These are phyloP conservation scores for Caenorhabditis sp. DNA, from an alignment of 2,888 invertebrate species.

Conservation along the genomic window DNA sequence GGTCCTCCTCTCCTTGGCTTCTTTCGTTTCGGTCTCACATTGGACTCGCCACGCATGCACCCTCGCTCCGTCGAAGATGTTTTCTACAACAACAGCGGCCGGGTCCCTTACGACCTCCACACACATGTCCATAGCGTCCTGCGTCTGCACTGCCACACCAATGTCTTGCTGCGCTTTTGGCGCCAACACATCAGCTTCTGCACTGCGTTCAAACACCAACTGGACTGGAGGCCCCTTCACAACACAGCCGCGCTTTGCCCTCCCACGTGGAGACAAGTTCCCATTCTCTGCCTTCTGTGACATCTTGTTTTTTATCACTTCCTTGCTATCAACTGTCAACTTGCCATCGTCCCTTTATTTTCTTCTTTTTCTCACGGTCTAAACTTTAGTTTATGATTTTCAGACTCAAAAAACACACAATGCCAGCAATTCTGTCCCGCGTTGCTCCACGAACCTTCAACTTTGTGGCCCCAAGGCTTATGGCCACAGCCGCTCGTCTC, in stretches of 20 bases:
- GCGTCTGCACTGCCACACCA: constrained; percentile 7
- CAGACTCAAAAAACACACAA: constrained; percentile 26
- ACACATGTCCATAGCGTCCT: constrained; percentile 19
- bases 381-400: not conserved
- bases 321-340: constrained; percentile 25
- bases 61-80: constrained; percentile 28
- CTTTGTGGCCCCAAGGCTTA: constrained; percentile 41
- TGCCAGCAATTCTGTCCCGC: constrained; percentile 59
- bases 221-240: constrained; percentile 23
- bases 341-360: constrained; percentile 13
- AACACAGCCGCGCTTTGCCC: too few relatives aligned
- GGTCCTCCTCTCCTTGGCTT: constrained; percentile 15
- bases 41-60: constrained; percentile 30
- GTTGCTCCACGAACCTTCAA: constrained; percentile 46
- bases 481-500: constrained; percentile 59
- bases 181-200: constrained; percentile 35
- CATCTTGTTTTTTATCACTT: constrained; percentile 36
- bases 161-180: constrained; percentile 13
- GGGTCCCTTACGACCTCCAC: constrained; percentile 19
- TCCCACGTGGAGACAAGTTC: constrained; percentile 28
- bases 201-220: constrained; percentile 37
- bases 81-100: constrained; percentile 26
- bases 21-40: constrained; percentile 22
- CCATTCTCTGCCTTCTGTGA: constrained; percentile 14
- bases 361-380: constrained; percentile 29